These are phyloP conservation scores for Charina bottae DNA, from an alignment of 2,113 vertebrate species.

Conservation along the genomic window DNA sequence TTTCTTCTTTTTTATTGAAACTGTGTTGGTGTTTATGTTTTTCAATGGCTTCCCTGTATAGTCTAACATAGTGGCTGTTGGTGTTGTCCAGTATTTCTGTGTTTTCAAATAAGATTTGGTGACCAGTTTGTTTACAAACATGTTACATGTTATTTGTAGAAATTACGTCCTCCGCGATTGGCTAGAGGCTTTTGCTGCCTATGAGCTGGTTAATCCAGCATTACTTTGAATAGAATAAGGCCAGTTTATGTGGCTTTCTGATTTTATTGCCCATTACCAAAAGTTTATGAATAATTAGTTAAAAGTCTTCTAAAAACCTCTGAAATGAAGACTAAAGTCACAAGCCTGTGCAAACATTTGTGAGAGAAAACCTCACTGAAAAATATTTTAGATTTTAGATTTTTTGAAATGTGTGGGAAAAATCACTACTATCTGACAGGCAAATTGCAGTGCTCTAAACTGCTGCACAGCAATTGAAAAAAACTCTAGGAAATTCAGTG, in stretches of 20 bases:
- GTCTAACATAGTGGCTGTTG: too few relatives aligned
- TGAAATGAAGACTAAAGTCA: background rate
- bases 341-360: background rate
- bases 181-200: background rate
- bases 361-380: background rate
- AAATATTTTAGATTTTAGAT: background rate
- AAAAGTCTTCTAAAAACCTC: background rate
- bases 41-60: too few relatives aligned
- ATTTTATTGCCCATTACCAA: background rate
- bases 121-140: too few relatives aligned
- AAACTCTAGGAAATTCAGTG: constrained; percentile 15
- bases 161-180: background rate
- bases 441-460: constrained; percentile 44
- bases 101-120: too few relatives aligned
- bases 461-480: constrained; percentile 35
- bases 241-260: background rate
- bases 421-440: constrained; percentile 27
- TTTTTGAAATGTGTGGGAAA: background rate
- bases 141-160: background rate
- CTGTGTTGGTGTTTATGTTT: too few relatives aligned
- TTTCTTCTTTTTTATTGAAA: too few relatives aligned
- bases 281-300: background rate
- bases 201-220: background rate
- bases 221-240: background rate
- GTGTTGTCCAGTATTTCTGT: too few relatives aligned